phyloP scores from a whole-genome alignment of 2,113 vertebrate genomes.

The Triplophysa rosa region DNA sequence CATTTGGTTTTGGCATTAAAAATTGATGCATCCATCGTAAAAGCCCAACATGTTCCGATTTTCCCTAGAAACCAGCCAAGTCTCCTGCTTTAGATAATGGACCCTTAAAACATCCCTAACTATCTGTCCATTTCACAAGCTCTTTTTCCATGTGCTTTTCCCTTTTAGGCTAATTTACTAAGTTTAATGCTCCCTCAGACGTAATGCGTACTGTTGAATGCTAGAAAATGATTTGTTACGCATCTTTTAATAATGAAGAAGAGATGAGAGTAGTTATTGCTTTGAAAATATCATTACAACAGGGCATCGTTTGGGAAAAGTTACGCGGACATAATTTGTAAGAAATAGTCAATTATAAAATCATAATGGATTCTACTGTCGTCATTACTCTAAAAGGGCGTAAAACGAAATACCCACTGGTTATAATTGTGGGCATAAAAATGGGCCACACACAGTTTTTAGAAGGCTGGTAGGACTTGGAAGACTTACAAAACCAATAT shows the following conservation, averaged over 20 bases:
- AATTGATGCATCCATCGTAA: conserved; percentile 24
- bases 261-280: background rate
- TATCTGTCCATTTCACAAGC: conserved; percentile 31
- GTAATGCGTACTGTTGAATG: background rate
- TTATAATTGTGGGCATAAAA: conserved; percentile 45
- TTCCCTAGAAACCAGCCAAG: conserved; percentile 19
- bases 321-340: background rate
- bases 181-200: conserved; percentile 17
- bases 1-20: conserved; percentile 48
- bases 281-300: conserved; percentile 17
- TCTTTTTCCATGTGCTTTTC: conserved; percentile 13
- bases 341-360: conserved; percentile 6
- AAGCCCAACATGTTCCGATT: conserved; percentile 17
- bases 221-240: background rate
- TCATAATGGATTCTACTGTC: conserved; percentile 11
- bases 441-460: conserved; percentile 37
- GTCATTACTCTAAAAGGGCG: conserved; percentile 35
- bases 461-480: conserved; percentile 9
- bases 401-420: conserved; percentile 43
- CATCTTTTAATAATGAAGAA: conserved; percentile 13
- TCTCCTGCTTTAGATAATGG: conserved; percentile 28
- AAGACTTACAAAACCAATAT: conserved; percentile 11
- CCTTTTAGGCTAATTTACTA: background rate
- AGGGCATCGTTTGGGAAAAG: background rate
- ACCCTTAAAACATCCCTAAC: conserved; percentile 11